Percentiles rank a stretch among this genome's conserved stretches.
Conservation (phyloP, 2,113 vertebrate species). For the Sapayoa aenigma region DNA sequence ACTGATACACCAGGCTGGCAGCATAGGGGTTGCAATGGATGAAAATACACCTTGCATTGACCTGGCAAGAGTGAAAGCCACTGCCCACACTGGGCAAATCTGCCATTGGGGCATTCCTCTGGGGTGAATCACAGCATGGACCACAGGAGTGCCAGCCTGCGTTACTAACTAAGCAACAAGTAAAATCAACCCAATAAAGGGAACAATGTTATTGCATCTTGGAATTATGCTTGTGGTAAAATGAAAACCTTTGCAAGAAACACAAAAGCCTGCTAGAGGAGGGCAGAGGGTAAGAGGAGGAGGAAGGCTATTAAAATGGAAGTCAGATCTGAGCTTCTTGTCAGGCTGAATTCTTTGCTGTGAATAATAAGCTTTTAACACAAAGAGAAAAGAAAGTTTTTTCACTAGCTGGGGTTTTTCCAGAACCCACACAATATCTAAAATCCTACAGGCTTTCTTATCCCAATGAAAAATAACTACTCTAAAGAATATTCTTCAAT, state of each 20-base stretch:
- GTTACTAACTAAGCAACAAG: background rate
- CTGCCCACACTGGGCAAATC: background rate
- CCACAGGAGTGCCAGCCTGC: background rate
- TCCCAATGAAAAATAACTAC: conserved; percentile 38
- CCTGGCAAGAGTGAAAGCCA: background rate
- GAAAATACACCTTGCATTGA: background rate
- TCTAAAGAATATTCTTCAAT: conserved; percentile 44
- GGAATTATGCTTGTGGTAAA: background rate
- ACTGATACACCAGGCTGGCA: accelerated
- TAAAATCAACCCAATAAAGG: background rate
- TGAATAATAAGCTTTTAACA: conserved; percentile 51
- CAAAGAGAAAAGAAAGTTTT: conserved; percentile 46
- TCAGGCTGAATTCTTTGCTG: conserved; percentile 23
- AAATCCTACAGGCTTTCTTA: conserved; percentile 33
- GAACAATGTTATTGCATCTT: conserved; percentile 5
- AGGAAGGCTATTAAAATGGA: conserved; percentile 41
- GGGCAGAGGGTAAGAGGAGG: background rate
- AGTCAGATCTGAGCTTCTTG: conserved; percentile 27
- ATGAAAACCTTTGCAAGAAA: conserved; percentile 32
- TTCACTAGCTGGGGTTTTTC: conserved; percentile 25
- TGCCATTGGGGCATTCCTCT: accelerated
- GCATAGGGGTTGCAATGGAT: background rate
- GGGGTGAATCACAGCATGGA: background rate
- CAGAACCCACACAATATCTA: conserved; percentile 37
- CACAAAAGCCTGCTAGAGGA: background rate